Evolutionary conservation across 2,113 vertebrate genomes (phyloP), one percentile per base, ranked within the genome.

Genomic region (Muscicapa adusta): DNA sequence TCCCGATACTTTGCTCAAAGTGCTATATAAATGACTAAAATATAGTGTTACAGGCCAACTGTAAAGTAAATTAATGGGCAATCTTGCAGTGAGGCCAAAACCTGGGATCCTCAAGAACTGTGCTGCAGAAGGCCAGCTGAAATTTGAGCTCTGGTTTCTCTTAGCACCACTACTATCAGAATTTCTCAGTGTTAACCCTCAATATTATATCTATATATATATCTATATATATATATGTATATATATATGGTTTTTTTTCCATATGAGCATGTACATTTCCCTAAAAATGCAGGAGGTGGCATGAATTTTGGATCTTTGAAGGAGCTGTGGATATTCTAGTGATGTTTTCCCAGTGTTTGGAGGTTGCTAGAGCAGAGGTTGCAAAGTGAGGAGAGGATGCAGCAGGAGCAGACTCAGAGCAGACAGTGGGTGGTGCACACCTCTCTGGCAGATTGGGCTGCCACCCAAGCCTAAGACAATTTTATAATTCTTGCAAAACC

Each of bases 1-100:
- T 85, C 63, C 24, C 5, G 50, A 72, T 50, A 78, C 50, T 91
- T 76, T 82, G 40, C 63, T 82, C 34, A 66, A 65, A 91, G 71
- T 86, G 66, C 57, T 86, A 45, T 68, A 91, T 76, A 87, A 95
- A 77, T 91, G 90, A 89, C 54, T 88, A 40, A 95, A 91, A 66
- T 81, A 73, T 12, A 81, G 24, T n/a, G 10, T 60, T 60, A 56
- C 2, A 4, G 31, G 34, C 48, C 82, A 90, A 31, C 40, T 82
- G 36, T 57, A 48, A 86, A 93, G 34, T 89, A 87, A 96, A 96
- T 73, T 76, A 57, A 45, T 77, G 48, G 26, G 43, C 57, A 87
- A 7, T 38, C 33, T 63, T 82, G 25, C 36, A 75, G 25, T 28
- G 47, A 92, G 66, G 58, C 61, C 51, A 90, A 91, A 90, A 48